These are phyloP conservation scores for Dendrolimus kikuchii DNA, from an alignment of 1,140 invertebrate species.

Conservation along the genomic window DNA sequence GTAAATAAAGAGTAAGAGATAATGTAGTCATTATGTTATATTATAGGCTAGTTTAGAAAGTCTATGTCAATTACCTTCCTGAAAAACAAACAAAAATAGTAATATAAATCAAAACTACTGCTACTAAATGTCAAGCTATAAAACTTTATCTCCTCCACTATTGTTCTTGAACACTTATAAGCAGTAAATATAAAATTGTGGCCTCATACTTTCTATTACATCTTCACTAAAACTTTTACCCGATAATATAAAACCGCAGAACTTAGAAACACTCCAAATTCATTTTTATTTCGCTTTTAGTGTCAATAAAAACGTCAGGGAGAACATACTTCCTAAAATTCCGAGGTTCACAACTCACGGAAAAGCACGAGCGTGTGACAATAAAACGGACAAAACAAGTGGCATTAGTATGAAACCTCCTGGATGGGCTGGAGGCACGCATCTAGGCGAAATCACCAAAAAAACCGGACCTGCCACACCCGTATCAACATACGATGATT, in stretches of 20 bases:
- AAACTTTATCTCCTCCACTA: too few relatives aligned
- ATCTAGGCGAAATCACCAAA: slow-evolving; percentile 29
- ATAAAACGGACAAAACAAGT: slow-evolving; percentile 63
- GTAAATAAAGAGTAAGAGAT: too few relatives aligned
- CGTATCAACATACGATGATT: too few relatives aligned
- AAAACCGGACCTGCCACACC: slow-evolving; percentile 16
- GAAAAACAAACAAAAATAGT: too few relatives aligned
- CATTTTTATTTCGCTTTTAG: slow-evolving; percentile 50
- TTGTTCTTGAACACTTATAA: neutral
- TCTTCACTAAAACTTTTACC: too few relatives aligned
- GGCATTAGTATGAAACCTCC: slow-evolving; percentile 48
- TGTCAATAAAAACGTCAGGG: slow-evolving; percentile 57
- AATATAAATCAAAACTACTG: too few relatives aligned
- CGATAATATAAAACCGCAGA: slow-evolving; percentile 29
- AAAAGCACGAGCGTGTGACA: slow-evolving; percentile 53
- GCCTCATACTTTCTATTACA: too few relatives aligned
- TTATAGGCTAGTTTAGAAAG: too few relatives aligned
- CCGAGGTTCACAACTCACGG: slow-evolving; percentile 45
- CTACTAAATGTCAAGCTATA: too few relatives aligned
- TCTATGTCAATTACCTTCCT: too few relatives aligned
- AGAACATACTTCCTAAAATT: slow-evolving; percentile 53
- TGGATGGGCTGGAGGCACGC: slow-evolving; percentile 53
- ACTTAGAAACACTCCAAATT: slow-evolving; percentile 52
- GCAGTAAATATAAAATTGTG: slow-evolving; percentile 7
- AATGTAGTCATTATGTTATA: too few relatives aligned